phyloP scores from a whole-genome alignment of 2,888 invertebrate genomes.

The Synanthedon andrenaeformis region DNA sequence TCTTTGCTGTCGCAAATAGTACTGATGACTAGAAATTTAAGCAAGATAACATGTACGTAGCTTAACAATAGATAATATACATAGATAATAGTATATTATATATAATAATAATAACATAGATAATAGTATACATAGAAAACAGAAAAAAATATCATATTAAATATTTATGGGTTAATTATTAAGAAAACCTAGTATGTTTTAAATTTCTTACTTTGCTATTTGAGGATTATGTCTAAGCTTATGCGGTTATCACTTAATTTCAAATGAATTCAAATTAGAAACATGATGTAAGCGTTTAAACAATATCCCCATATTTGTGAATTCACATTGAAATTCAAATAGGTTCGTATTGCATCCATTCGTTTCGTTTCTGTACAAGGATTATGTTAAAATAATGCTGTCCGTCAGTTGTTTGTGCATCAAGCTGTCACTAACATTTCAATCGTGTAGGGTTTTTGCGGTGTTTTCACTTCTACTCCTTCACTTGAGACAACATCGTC shows the following conservation, averaged over 20 bases:
- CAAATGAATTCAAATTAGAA: slow-evolving; percentile 40
- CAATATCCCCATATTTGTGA: slow-evolving; percentile 48
- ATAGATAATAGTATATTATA: too few relatives aligned
- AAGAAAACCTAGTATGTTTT: too few relatives aligned
- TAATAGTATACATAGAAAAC: too few relatives aligned
- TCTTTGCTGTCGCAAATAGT: too few relatives aligned
- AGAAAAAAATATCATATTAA: too few relatives aligned
- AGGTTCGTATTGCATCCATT: slow-evolving; percentile 55
- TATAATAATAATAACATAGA: too few relatives aligned
- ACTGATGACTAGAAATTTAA: too few relatives aligned
- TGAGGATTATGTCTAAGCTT: background rate
- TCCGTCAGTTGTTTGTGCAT: slow-evolving; percentile 64
- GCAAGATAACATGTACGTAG: too few relatives aligned
- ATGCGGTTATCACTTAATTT: slow-evolving; percentile 2
- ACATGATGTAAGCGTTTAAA: slow-evolving; percentile 47
- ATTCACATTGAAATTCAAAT: slow-evolving; percentile 64
- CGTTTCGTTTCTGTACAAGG: slow-evolving; percentile 59
- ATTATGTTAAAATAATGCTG: slow-evolving; percentile 67
- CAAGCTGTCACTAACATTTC: slow-evolving; percentile 66
- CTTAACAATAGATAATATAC: too few relatives aligned
- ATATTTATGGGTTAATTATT: too few relatives aligned
- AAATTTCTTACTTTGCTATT: too few relatives aligned
- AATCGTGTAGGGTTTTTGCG: slow-evolving; percentile 59
- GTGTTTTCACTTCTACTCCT: slow-evolving; percentile 45
- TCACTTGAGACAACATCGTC: slow-evolving; percentile 27